These are phyloP conservation scores for Drosophila ustulata DNA, from an alignment of 2,888 invertebrate species.

Conservation along the genomic window DNA sequence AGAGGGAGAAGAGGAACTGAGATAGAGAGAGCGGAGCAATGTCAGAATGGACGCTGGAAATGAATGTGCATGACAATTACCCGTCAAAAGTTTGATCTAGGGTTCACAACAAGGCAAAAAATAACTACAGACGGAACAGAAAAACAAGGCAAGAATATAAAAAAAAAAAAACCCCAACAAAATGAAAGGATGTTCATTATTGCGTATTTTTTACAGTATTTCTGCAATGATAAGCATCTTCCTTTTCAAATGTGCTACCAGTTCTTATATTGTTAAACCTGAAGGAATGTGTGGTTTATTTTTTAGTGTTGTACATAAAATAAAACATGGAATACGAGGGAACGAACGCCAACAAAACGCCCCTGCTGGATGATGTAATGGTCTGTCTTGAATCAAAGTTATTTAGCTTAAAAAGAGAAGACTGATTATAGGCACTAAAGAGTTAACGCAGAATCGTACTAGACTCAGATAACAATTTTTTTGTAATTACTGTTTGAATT, in stretches of 20 bases:
- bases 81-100: constrained; percentile 73
- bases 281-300: not conserved
- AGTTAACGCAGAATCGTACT: no score
- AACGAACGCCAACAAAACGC: not conserved
- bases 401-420: not conserved
- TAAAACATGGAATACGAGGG: not conserved
- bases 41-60: constrained; percentile 50
- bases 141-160: constrained; percentile 16
- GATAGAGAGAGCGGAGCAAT: not conserved
- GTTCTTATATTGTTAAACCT: not conserved
- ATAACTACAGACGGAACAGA: constrained; percentile 33
- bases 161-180: not conserved
- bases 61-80: constrained; percentile 73
- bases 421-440: no score
- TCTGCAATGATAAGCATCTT: constrained; percentile 1
- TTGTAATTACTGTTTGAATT: no score
- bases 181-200: constrained; percentile 44
- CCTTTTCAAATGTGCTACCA: not conserved
- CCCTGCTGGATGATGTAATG: not conserved
- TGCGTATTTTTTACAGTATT: constrained; percentile 3
- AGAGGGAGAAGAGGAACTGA: not conserved
- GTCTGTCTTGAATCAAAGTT: not conserved
- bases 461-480: no score
- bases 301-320: not conserved
- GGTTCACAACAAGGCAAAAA: constrained; percentile 32